Evolutionary conservation across 2,113 vertebrate species (phyloP), one percentile per base, ranked within the genome.

Genomic region (Chitala chitala): DNA sequence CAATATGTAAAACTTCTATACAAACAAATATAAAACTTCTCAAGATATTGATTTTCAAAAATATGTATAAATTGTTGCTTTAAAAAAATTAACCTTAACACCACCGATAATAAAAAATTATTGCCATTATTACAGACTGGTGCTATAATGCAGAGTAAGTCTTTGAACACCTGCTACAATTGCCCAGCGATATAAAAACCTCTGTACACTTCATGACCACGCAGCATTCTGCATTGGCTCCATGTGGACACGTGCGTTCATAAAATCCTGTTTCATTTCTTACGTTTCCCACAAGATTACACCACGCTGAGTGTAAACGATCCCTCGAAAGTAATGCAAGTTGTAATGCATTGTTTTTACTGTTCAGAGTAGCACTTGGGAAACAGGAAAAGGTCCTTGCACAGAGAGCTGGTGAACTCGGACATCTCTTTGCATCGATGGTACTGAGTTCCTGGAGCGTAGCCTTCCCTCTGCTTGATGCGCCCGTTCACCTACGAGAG

Each of bases 351-450:
- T 29, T n/a, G n/a, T n/a, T n/a, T 36, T 86, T 81, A 88, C 80
- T 79, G 87, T 77, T 83, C 79, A 29, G 85, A 81, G 75, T 89
- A 87, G 82, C 89, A 88, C 64, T 96, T 98, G 15, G 97, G 97
- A 82, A 98, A 99, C 53, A 99, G 85, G 87, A 92, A 98, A 83
- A 99, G 92, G 75, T 94, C 92, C 75, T 71, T 93, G 86, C 96
- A 98, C 71, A 99, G 89, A 0, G 96, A 98, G 87, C 96, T 99
- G 69, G 91, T 94, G 80, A 96, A 99, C 82, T 99, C 97, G 0
- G 97, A 98, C 97, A 99, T 99, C 87, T 99, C 97, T 85, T 99
- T 99, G 82, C 97, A 98, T 65, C 96, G 95, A 75, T 99, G 95
- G 80, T 95, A 94, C 73, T 94, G 88, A 0, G 95, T 96, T 75